Percentiles rank a stretch among this genome's conserved stretches.
Evolutionary conservation across 53 echinoderm and acorn worm genomes (phyloP).

Genomic region (Crossaster papposus): DNA sequence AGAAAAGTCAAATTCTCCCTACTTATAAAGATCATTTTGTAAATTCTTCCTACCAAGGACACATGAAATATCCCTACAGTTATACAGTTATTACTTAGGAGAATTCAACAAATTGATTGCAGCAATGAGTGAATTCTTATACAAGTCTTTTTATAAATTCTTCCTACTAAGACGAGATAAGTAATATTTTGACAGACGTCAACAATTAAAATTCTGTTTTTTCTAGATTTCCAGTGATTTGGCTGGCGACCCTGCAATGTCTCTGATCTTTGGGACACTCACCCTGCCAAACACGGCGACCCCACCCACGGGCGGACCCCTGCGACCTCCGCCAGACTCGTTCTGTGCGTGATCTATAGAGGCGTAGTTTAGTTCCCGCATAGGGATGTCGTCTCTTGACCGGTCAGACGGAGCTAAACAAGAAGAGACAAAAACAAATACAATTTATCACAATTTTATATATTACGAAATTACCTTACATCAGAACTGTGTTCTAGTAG

Average conservation of each 20-base stretch:
- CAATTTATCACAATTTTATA: too few relatives aligned
- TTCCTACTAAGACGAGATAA: background rate
- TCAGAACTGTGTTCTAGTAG: too few relatives aligned
- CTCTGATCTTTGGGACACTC: slow-evolving; percentile 2
- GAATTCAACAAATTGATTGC: background rate
- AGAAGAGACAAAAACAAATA: too few relatives aligned
- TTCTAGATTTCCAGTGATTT: too few relatives aligned
- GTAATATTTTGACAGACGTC: too few relatives aligned
- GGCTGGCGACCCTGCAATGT: too few relatives aligned
- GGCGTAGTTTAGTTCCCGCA: slow-evolving; percentile 66
- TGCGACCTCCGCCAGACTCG: background rate
- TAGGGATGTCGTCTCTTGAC: slow-evolving; percentile 68
- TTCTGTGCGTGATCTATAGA: slow-evolving; percentile 55
- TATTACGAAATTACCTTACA: too few relatives aligned
- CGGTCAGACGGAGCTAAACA: slow-evolving; percentile 49
- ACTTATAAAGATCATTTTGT: background rate
- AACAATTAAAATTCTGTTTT: too few relatives aligned
- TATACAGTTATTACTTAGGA: background rate
- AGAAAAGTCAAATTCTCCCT: background rate
- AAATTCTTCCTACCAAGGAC: background rate
- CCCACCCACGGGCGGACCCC: slow-evolving; percentile 72
- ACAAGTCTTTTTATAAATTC: background rate
- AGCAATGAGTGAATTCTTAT: too few relatives aligned
- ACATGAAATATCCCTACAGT: background rate
- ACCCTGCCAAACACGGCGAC: slow-evolving; percentile 85